Evolutionary conservation across 2,113 vertebrate species (phyloP), one percentile per base, ranked within the genome.

Genomic region (Macrotus californicus): DNA sequence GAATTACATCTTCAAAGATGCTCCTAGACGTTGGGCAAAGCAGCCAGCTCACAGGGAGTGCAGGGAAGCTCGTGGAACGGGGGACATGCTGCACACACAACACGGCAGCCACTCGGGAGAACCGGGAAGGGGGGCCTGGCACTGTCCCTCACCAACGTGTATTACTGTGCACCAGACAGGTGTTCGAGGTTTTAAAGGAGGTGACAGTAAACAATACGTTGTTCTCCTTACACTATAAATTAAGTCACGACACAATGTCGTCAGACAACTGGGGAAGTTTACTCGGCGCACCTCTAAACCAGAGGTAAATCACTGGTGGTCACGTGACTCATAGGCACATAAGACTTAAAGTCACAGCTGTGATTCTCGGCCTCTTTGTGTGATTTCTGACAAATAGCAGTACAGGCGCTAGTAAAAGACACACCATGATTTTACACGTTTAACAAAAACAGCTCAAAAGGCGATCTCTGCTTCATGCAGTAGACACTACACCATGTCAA

Each of bases 51-150:
- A 8, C 3, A 36, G 15, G 34, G 90, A 89, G 13, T 22, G 6
- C 46, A 46, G 24, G 77, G 43, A 48, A 21, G 39, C 36, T 11
- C 36, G 11, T 34, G 26, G 12, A 64, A 54, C 0, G 12, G 7
- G 73, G 67, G n/a, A 84, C 54, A 76, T 3, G 31, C 34, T 18
- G 8, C 11, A 6, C 36, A 7, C 41, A 31, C 14, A 46, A 48
- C 13, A 67, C 8, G 13, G 2, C 2, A 2, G 24, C 26, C 41
- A 0, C 6, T 1, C 0, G 13, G 26, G 43, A 4, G 39, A 29
- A 4, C 16, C 1, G 43, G 43, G 73, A 13, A 18, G 43, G 10
- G 26, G 64, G 34, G n/a, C 34, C 0, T 7, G 13, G 15, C 64
- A 18, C 64, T n/a, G 64, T 36, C 66, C n/a, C 66, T 10, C 15